Conservation (phyloP, 2,113 vertebrate species). For the Smithornis capensis region DNA sequence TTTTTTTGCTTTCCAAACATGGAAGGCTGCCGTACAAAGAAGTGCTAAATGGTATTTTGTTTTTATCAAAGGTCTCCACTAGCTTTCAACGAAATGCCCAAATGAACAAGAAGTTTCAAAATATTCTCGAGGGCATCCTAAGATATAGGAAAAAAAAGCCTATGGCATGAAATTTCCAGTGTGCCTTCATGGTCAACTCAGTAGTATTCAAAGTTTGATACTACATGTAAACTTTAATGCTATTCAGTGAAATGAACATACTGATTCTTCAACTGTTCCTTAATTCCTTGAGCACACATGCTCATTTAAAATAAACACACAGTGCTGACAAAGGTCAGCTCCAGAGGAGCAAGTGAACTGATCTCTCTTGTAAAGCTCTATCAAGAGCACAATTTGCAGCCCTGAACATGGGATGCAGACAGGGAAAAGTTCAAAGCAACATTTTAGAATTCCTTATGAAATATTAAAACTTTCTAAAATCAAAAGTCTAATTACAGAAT, state of each 20-base stretch:
- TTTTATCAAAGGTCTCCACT: neutral
- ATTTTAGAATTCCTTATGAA: neutral
- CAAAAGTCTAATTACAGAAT: neutral
- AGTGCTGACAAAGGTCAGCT: neutral
- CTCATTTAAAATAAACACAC: neutral
- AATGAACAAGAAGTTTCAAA: neutral
- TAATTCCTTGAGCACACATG: neutral
- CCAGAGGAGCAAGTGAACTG: neutral
- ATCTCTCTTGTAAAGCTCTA: neutral
- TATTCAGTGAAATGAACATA: neutral
- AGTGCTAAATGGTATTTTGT: neutral
- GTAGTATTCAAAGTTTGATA: neutral
- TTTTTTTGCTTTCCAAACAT: neutral
- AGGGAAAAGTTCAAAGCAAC: neutral
- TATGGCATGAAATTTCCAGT: neutral
- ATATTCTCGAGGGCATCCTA: neutral
- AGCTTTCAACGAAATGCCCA: neutral
- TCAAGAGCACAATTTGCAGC: neutral
- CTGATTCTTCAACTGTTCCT: neutral
- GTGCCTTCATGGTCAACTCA: neutral
- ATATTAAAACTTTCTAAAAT: neutral
- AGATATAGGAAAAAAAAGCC: neutral
- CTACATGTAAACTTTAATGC: neutral
- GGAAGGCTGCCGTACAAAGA: neutral
- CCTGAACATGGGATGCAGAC: rapidly evolving